Evolutionary conservation across 2,113 vertebrate species (phyloP).

Genomic region (Rhombomys opimus): DNA sequence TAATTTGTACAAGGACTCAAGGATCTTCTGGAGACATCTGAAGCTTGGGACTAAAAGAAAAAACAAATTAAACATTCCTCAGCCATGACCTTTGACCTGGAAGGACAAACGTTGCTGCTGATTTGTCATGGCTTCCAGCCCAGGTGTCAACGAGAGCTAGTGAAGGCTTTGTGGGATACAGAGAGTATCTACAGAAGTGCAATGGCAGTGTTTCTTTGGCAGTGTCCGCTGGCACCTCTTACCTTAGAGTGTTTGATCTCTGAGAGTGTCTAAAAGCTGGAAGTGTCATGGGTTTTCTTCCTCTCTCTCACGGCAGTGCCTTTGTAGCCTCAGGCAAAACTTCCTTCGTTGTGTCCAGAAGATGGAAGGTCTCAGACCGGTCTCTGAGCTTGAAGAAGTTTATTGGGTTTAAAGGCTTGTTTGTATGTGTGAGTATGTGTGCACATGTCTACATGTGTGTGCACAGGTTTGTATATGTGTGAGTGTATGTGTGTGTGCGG

Average conservation of each 20-base stretch:
- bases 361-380: background rate
- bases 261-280: background rate
- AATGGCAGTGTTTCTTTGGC: background rate
- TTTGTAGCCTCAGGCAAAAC: background rate
- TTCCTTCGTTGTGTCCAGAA: background rate
- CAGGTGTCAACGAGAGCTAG: background rate
- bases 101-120: background rate
- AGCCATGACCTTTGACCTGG: background rate
- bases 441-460: background rate
- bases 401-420: background rate
- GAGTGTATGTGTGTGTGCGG: background rate
- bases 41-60: background rate
- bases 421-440: background rate
- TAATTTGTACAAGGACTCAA: background rate
- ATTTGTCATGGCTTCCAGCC: background rate
- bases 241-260: background rate
- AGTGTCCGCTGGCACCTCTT: background rate
- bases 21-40: background rate
- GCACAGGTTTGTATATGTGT: background rate
- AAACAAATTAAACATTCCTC: background rate
- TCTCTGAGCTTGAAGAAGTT: background rate
- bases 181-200: background rate
- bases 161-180: background rate
- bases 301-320: background rate
- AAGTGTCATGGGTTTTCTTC: background rate